Evolutionary conservation across 2,888 invertebrate genomes (phyloP).

Genomic region (Morpho achilles): DNA sequence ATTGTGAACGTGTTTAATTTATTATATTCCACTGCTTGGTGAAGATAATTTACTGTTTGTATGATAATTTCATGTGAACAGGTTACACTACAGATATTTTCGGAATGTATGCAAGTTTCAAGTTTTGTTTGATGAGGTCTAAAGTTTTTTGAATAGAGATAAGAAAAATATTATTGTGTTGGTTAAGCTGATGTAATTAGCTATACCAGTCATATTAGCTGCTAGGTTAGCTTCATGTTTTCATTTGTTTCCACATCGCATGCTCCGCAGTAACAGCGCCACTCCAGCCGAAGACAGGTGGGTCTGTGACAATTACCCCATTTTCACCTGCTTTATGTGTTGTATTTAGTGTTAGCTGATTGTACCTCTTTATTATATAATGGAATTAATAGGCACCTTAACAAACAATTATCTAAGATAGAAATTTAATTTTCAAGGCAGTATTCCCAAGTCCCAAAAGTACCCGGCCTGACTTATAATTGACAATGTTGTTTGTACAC

Average conservation of each 20-base stretch:
- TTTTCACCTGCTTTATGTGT: conserved; percentile 25
- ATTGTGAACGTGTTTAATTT: too few relatives aligned
- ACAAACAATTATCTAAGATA: background rate
- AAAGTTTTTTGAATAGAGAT: too few relatives aligned
- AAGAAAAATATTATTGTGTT: background rate
- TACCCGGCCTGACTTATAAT: too few relatives aligned
- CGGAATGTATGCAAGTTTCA: too few relatives aligned
- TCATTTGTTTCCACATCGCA: conserved; percentile 49
- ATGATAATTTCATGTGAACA: too few relatives aligned
- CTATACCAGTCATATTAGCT: conserved; percentile 2
- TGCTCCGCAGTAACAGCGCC: conserved; percentile 60
- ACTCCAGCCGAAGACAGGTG: conserved; percentile 66
- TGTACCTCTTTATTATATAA: background rate
- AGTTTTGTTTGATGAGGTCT: too few relatives aligned
- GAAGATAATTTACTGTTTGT: too few relatives aligned
- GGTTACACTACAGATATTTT: too few relatives aligned
- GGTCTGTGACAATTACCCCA: conserved; percentile 36
- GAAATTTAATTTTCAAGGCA: background rate
- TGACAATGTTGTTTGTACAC: too few relatives aligned
- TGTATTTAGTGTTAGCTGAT: background rate
- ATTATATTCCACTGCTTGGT: too few relatives aligned
- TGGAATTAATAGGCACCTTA: background rate
- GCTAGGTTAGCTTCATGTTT: conserved; percentile 23
- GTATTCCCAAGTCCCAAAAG: background rate
- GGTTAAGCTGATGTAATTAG: background rate